These are phyloP conservation scores for Gambusia yucatana DNA, from an alignment of 2,797 vertebrate species.

Conservation along the genomic window DNA sequence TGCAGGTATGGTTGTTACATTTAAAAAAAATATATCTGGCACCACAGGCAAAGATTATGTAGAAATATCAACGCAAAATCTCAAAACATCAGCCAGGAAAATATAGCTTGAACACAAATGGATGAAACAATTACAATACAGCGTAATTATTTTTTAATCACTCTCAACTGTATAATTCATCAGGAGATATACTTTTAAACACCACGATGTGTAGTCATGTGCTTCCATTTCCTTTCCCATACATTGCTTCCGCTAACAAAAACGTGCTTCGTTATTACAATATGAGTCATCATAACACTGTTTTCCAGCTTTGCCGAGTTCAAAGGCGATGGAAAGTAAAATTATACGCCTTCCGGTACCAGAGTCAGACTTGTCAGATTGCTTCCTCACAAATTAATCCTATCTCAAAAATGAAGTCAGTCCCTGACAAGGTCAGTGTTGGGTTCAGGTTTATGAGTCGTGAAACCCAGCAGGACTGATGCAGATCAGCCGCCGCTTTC, in stretches of 20 bases:
- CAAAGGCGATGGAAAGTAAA: neutral
- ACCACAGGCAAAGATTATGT: neutral
- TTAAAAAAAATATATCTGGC: neutral
- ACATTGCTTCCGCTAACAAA: neutral
- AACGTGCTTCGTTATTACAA: neutral
- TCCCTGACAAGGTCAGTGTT: neutral
- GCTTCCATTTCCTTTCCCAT: neutral
- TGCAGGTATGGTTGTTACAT: neutral
- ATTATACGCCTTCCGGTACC: neutral
- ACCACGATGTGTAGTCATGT: neutral
- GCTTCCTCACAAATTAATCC: neutral
- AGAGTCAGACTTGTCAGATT: neutral
- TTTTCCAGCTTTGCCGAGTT: neutral
- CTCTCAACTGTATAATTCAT: neutral
- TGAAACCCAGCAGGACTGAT: neutral
- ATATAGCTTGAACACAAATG: neutral
- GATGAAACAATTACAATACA: too few species aligned
- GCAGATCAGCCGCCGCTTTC: neutral
- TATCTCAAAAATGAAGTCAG: neutral
- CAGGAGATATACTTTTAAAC: neutral
- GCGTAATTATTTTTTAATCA: neutral
- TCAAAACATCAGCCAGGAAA: slow-evolving; percentile 1
- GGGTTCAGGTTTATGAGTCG: neutral
- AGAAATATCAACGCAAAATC: neutral
- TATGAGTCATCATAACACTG: neutral